Evolutionary conservation across 1,140 invertebrate species (phyloP), one percentile per base, ranked within the genome.

Genomic region (Drosophila tropicalis): DNA sequence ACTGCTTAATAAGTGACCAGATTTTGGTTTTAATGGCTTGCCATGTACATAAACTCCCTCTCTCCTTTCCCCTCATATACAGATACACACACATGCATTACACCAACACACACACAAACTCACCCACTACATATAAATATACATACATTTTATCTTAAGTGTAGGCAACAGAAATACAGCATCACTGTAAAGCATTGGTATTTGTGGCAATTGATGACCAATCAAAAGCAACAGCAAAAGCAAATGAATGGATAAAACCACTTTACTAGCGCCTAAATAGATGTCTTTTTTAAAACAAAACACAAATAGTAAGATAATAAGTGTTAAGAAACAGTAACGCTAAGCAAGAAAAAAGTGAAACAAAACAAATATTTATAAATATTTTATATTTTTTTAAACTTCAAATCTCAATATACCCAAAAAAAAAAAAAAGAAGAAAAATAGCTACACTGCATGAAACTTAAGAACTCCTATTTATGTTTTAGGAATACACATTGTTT

Each of bases 1-100:
- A 90, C 92, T 94, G 92, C 93, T 94, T 81, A 94, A 94, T 92
- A 94, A 93, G 93, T 78, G 75, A 82, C 75, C 72, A 67, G 70
- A 77, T 67, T 72, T 70, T 84, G 73, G 67, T 71, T 67, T 72
- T 64, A 90, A 62, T 79, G 81, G 84, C 85, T 89, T 89, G 84
- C 85, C 81, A 89, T 89, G 84, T 87, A 87, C 77, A 87, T 87
- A 87, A 76, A 71, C 34, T 51, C 17, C 22, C 44, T n/a, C n/a
- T n/a, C 44, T 15, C 9, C 44, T n/a, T 12, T 17, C 44, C 2
- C 17, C 17, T 12, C 69, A 32, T 60, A 58, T 69, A 78, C 61
- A n/a, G n/a, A n/a, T n/a, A 60, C 40, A 66, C 17, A 62, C 17
- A 72, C 51, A 62, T 29, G 29, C 29, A 29, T 29, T 29, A 29